These are phyloP conservation scores for Peromyscus polionotus DNA, from an alignment of 2,113 vertebrate species.

Conservation along the genomic window DNA sequence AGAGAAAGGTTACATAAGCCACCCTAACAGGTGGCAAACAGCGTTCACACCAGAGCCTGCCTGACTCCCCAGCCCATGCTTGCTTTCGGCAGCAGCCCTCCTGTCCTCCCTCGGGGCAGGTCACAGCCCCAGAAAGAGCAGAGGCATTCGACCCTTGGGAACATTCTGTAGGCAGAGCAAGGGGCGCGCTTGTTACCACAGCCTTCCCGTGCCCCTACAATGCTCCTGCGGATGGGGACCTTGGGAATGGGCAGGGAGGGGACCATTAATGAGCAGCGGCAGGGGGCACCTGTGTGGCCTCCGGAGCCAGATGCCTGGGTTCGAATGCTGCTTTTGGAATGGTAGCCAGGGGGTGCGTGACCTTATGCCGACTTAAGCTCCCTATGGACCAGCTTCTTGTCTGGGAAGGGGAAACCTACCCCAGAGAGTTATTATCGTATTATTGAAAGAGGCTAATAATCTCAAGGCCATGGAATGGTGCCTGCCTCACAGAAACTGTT, in stretches of 20 bases:
- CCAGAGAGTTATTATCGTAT: neutral
- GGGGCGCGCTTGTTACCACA: neutral
- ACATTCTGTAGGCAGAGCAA: neutral
- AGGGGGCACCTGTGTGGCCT: neutral
- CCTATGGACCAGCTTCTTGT: neutral
- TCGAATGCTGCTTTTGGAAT: neutral
- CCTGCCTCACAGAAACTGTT: neutral
- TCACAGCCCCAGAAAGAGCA: neutral
- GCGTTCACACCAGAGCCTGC: neutral
- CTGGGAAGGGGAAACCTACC: neutral
- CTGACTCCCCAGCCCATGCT: neutral
- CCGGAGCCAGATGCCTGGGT: neutral
- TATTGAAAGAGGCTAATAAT: neutral
- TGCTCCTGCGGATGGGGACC: neutral
- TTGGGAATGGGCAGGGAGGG: neutral
- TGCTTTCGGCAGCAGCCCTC: neutral
- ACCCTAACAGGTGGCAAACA: neutral
- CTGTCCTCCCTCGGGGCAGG: neutral
- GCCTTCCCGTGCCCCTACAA: neutral
- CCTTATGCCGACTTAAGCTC: neutral
- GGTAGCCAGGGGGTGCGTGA: neutral
- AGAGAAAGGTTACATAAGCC: conserved; percentile 11
- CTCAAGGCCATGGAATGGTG: neutral
- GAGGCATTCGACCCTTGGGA: neutral
- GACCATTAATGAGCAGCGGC: neutral